Conservation (phyloP, 2,888 invertebrate genomes). For the Pachycephus smyrnensis region DNA sequence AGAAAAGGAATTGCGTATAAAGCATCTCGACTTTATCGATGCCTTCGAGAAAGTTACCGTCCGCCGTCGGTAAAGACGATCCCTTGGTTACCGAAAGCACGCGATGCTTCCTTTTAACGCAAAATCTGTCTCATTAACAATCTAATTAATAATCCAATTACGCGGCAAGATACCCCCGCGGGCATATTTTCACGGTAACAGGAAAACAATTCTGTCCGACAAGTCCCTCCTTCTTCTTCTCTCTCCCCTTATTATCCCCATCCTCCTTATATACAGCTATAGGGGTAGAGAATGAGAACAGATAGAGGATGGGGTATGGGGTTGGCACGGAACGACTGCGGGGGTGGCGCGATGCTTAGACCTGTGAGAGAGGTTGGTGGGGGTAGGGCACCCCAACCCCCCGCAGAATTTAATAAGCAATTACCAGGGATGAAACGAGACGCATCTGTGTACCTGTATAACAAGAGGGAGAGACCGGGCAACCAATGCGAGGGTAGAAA, state of each 20-base stretch:
- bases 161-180: constrained; percentile 53
- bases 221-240: constrained; percentile 22
- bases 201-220: constrained; percentile 56
- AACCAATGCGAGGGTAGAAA: not conserved
- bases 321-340: constrained; percentile 35
- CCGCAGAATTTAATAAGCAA: constrained; percentile 62
- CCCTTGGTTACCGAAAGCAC: constrained; percentile 33
- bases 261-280: constrained; percentile 17
- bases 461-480: constrained; percentile 33
- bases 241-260: not conserved
- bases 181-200: constrained; percentile 59
- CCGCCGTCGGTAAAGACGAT: constrained; percentile 35
- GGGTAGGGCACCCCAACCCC: constrained; percentile 6
- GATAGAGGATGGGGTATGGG: not conserved
- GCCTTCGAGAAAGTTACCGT: not conserved
- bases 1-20: not conserved
- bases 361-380: constrained; percentile 9
- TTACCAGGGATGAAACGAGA: constrained; percentile 61
- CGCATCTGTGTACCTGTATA: constrained; percentile 58
- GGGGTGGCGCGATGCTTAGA: not conserved
- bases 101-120: constrained; percentile 33
- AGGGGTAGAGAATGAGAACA: not conserved
- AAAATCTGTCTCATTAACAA: constrained; percentile 64
- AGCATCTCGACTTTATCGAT: not conserved
- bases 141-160: constrained; percentile 66